Conservation (phyloP, 2,888 invertebrate genomes). For the Congeria kusceri region DNA sequence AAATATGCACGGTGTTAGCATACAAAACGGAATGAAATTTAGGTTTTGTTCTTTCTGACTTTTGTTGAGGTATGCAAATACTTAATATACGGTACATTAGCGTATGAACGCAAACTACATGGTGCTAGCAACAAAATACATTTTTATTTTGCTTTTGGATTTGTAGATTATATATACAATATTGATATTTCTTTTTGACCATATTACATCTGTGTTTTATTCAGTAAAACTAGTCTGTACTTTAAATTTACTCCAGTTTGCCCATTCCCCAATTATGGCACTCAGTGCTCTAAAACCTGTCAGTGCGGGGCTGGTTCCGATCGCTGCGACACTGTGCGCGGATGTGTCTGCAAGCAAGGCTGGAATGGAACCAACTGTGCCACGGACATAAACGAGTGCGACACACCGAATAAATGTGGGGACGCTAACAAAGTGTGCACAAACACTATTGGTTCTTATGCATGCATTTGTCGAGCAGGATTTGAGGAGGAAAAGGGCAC, state of each 20-base stretch:
- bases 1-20: too few relatives aligned
- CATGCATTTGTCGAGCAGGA: conserved; percentile 54
- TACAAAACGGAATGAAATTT: too few relatives aligned
- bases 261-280: conserved; percentile 47
- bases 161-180: too few relatives aligned
- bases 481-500: conserved; percentile 28
- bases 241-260: conserved; percentile 42
- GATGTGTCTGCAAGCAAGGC: conserved; percentile 57
- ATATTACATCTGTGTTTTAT: too few relatives aligned
- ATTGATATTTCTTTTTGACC: too few relatives aligned
- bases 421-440: conserved; percentile 57
- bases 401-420: conserved; percentile 36
- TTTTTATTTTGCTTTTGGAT: too few relatives aligned
- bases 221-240: too few relatives aligned
- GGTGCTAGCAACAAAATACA: too few relatives aligned
- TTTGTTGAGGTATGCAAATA: too few relatives aligned
- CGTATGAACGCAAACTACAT: too few relatives aligned
- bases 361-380: conserved; percentile 59
- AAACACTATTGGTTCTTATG: conserved; percentile 60
- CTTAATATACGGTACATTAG: too few relatives aligned
- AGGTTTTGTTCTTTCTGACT: too few relatives aligned
- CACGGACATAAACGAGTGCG: conserved; percentile 58
- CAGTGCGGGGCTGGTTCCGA: conserved; percentile 52
- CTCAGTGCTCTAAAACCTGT: conserved; percentile 41
- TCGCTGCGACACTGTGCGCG: conserved; percentile 50